phyloP scores from a whole-genome alignment of 1,140 invertebrate species.

The Gryllus bimaculatus region DNA sequence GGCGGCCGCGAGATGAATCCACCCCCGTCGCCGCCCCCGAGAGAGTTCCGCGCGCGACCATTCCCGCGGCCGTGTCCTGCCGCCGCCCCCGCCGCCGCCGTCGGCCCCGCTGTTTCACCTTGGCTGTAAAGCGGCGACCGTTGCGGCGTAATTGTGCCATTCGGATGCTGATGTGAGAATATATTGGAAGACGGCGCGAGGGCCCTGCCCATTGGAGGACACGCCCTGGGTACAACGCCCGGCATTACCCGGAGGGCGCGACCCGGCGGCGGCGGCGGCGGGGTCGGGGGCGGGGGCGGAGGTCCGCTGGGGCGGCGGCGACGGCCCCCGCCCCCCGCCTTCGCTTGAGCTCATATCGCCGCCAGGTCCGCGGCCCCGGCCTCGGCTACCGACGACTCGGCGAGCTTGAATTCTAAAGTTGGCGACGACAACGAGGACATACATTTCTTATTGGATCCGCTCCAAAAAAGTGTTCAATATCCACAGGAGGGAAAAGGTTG shows the following conservation, averaged over 20 bases:
- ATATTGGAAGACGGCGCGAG: slow-evolving; percentile 12
- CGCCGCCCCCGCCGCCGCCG: not conserved
- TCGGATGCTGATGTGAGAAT: slow-evolving; percentile 21
- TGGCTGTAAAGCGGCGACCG: slow-evolving; percentile 16
- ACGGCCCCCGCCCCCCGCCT: too few relatives aligned
- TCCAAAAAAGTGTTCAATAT: not conserved
- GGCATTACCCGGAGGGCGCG: not conserved
- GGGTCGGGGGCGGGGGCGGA: not conserved
- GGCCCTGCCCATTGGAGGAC: not conserved
- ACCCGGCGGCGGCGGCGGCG: not conserved
- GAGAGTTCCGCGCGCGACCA: not conserved
- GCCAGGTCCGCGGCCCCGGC: too few relatives aligned
- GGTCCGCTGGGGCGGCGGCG: not conserved
- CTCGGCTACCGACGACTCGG: not conserved
- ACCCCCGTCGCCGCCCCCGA: not conserved
- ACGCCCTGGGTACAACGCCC: not conserved
- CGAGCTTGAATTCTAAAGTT: not conserved
- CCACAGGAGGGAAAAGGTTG: not conserved
- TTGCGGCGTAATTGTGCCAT: slow-evolving; percentile 19
- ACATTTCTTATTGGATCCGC: slow-evolving; percentile 1
- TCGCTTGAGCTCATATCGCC: not conserved
- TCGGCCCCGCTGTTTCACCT: slow-evolving; percentile 7
- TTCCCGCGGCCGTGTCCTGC: not conserved
- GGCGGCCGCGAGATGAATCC: not conserved
- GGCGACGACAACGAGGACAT: not conserved